Conservation (phyloP, 2,797 vertebrate genomes). For the Smutsia gigantea region DNA sequence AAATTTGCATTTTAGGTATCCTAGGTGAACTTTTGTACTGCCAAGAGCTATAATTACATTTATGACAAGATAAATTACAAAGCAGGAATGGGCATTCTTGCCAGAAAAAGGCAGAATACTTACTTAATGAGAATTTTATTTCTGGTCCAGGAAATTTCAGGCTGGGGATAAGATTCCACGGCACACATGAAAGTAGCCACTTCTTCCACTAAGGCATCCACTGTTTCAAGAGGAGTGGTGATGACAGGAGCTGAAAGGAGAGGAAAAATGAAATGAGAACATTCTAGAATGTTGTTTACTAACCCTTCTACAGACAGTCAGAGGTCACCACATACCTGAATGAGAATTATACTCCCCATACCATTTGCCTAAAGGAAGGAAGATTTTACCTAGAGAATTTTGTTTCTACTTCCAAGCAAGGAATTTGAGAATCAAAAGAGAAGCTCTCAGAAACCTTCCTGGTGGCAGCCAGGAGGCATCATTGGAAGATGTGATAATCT, state of each 20-base stretch:
- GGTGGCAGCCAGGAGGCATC: too few species aligned
- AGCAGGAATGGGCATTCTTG: not conserved
- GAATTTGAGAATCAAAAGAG: slow-evolving; percentile 22
- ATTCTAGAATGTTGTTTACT: not conserved
- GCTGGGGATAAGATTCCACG: slow-evolving; percentile 93
- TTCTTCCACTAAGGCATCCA: slow-evolving; percentile 94
- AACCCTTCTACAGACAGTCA: not conserved
- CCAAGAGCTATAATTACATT: not conserved
- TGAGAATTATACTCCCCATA: not conserved
- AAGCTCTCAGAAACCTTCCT: not conserved
- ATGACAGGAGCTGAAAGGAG: slow-evolving; percentile 91
- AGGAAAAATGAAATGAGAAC: slow-evolving; percentile 26
- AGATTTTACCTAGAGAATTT: not conserved
- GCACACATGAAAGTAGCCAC: slow-evolving; percentile 97
- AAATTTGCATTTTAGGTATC: not conserved
- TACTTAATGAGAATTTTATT: slow-evolving; percentile 97
- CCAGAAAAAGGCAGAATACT: slow-evolving; percentile 63
- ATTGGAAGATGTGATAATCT: too few species aligned
- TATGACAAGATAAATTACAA: not conserved
- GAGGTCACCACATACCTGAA: not conserved
- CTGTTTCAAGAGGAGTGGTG: slow-evolving; percentile 93
- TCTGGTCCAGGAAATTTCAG: slow-evolving; percentile 95
- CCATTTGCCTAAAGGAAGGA: not conserved
- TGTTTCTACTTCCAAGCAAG: not conserved
- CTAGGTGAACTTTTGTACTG: not conserved